Evolutionary conservation across 2,888 invertebrate species (phyloP).

Genomic region (Ferrisia virgata): DNA sequence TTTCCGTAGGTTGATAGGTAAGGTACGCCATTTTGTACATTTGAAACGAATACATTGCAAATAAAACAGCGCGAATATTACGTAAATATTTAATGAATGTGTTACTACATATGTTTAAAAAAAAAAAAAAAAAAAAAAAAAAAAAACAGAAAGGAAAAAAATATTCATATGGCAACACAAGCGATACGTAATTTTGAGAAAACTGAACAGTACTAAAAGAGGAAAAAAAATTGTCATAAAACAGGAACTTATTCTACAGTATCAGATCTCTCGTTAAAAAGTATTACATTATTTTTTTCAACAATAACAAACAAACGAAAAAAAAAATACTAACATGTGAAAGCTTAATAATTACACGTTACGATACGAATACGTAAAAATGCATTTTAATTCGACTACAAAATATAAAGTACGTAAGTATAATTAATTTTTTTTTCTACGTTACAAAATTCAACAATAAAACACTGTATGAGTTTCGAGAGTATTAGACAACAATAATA

Average conservation of each 20-base stretch:
- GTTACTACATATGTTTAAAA: not conserved
- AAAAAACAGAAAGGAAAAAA: not conserved
- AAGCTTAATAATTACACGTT: not conserved
- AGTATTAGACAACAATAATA: not conserved
- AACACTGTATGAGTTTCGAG: not conserved
- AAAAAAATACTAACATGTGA: not conserved
- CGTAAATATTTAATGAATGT: constrained; percentile 6
- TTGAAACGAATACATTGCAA: not conserved
- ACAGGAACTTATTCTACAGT: not conserved
- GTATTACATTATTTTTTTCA: not conserved
- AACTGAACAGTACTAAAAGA: not conserved
- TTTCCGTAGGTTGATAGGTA: too few relatives aligned
- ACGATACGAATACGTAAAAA: not conserved
- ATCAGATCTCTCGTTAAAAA: not conserved
- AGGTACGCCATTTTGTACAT: not conserved
- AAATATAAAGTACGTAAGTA: not conserved
- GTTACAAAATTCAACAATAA: not conserved
- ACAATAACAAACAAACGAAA: not conserved
- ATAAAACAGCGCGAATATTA: not conserved
- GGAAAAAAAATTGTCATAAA: not conserved
- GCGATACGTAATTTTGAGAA: constrained; percentile 3
- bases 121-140: not conserved
- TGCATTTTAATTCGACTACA: not conserved
- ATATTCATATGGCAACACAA: constrained; percentile 9
- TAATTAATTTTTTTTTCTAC: not conserved